Evolutionary conservation across 2,797 vertebrate species (phyloP).

Genomic region (Scleropages formosus): DNA sequence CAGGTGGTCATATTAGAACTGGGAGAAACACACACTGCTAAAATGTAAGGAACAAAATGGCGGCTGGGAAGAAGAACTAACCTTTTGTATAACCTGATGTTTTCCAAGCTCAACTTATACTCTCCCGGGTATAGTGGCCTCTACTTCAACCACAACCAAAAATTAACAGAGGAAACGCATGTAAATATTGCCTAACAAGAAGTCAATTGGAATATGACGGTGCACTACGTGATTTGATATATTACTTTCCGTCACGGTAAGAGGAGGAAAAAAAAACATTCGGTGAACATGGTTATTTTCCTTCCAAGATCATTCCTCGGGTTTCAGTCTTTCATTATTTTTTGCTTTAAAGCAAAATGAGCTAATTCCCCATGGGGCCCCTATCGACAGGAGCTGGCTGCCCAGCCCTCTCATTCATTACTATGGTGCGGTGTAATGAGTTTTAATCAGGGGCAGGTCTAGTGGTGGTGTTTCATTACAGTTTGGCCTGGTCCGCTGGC

Average conservation of each 20-base stretch:
- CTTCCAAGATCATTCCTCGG: background rate
- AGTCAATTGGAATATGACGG: background rate
- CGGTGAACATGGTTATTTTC: slow-evolving; percentile 11
- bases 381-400: slow-evolving; percentile 41
- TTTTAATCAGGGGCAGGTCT: slow-evolving; percentile 56
- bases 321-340: background rate
- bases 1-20: too few relatives aligned
- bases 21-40: too few relatives aligned
- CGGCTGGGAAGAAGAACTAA: too few relatives aligned
- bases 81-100: too few relatives aligned
- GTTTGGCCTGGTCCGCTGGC: slow-evolving; percentile 36
- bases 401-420: slow-evolving; percentile 49
- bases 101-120: too few relatives aligned
- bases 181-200: background rate
- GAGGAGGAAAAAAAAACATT: background rate
- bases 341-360: slow-evolving; percentile 11
- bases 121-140: background rate
- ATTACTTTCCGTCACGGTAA: background rate
- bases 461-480: slow-evolving; percentile 49
- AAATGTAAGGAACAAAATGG: too few relatives aligned
- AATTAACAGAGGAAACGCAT: background rate
- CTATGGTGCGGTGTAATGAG: slow-evolving; percentile 55
- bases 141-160: background rate
- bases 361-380: slow-evolving; percentile 41
- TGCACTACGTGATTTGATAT: background rate